Conservation (phyloP, 2,113 vertebrate genomes). For the Tor tambroides region DNA sequence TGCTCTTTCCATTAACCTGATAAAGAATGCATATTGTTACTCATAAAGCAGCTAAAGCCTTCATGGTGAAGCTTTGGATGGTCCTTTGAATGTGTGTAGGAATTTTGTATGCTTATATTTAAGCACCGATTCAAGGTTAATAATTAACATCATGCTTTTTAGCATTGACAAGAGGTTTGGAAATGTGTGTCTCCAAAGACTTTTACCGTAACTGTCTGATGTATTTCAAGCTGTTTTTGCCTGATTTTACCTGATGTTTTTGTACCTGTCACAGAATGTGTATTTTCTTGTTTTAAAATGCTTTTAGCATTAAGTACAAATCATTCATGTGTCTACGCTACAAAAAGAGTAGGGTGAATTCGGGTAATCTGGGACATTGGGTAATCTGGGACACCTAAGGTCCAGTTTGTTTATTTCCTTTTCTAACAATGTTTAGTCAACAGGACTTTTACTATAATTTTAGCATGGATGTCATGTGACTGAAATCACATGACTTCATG, state of each 20-base stretch:
- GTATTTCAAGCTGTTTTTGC: not conserved
- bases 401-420: too few relatives aligned
- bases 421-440: too few relatives aligned
- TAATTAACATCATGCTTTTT: conserved; percentile 1
- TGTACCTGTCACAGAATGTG: not conserved
- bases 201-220: not conserved
- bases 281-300: not conserved
- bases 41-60: conserved; percentile 51
- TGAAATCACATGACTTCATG: too few relatives aligned
- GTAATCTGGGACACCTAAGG: too few relatives aligned
- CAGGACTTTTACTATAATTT: too few relatives aligned
- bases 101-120: conserved; percentile 9
- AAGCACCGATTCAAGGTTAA: conserved; percentile 20
- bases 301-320: not conserved
- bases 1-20: conserved; percentile 57
- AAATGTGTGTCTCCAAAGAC: conserved; percentile 4
- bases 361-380: too few relatives aligned
- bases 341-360: too few relatives aligned
- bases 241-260: not conserved
- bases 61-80: conserved; percentile 63
- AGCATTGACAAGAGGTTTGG: not conserved
- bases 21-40: conserved; percentile 64
- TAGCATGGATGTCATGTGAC: too few relatives aligned
- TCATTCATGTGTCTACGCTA: not conserved
- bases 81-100: not conserved